Base-by-base conservation (phyloP, 2,888 invertebrate genomes). In the Aspidiotus destructor region DNA sequence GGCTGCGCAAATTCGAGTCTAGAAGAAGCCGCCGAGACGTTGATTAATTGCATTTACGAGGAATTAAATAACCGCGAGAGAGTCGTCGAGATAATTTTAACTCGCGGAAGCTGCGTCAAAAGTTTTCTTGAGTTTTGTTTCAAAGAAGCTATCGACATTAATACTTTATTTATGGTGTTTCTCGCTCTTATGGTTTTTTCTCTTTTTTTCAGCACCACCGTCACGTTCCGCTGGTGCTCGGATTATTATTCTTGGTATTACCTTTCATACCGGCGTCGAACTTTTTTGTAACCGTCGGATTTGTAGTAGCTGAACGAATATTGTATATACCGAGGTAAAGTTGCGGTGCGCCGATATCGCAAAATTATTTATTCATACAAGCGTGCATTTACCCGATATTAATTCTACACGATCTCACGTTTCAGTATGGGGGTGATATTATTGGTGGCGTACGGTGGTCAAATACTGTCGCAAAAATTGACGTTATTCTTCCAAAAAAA, bases 191-290 rank as follows among this genome's bases (percentile, higher is more conserved):
- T 58, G 8, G 58, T 58, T 28, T 10, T 8, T 58, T 58, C 40
- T 40, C 40, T 63, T 62, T 72, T 71, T 81, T 80, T 69, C 79
- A 87, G 87, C 78, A 81, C 73, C 86, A 87, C 73, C 81, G 84
- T 62, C 85, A 87, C 75, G 81, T 83, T 0, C 85, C 87, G 0
- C 80, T 85, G n/a, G 82, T 85, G 11, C 81, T 85, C 53, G 87
- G 87, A 1, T 76, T 88, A 73, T 80, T 89, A 77, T 79, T 92
- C 73, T 80, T 92, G 71, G 84, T 89, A 69, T 79, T 92, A 67
- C 91, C 92, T 6, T 92, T 91, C 78, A 81, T 93, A 64, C 92
- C 92, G 2, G 92, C 92, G 0, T 87, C 91, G 70, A 93, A 93
- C 77, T 77, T 91, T 53, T 80, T 89, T 70, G 85, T 89, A 73